Evolutionary conservation across 2,888 invertebrate genomes (phyloP), one percentile per base, ranked within the genome.

Genomic region (Sympetrum striolatum): DNA sequence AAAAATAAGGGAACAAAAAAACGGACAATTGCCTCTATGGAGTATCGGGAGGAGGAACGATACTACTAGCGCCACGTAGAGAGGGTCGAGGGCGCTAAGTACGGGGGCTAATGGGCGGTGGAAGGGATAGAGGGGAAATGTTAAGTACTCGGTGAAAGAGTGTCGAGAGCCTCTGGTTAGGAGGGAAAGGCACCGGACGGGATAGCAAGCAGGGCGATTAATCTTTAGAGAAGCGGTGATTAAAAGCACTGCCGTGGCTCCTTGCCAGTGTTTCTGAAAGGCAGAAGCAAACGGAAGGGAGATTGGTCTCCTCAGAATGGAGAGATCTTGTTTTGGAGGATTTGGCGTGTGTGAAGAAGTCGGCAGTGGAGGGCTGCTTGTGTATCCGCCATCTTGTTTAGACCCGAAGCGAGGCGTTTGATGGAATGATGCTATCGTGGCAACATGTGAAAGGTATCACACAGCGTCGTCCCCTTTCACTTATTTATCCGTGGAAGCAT

Each of bases 241-340:
- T 86, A 64, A 86, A 86, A 86, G 86, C 86, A 86, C 86, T 37
- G 86, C 60, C 86, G 37, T 86, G 86, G 86, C 86, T 86, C 86
- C 64, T 86, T 60, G 86, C 86, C 86, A 86, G 86, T 86, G 86
- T 86, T 86, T 86, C 86, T 53, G 58, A 53, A 53, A 58, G 22
- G 82, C 8, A 35, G 15, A 53, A 48, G n/a, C 48, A 48, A 25
- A 35, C 31, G 39, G 39, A 6, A 39, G 81, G 58, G 60, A 86
- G 60, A 86, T 86, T 60, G 60, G 60, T 10, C 58, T 48, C 53
- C 58, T 35, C 35, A 10, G 80, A 31, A 80, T 80, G 35, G 12
- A 60, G 73, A n/a, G 73, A 73, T 10, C 73, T n/a, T 73, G 73
- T 73, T 73, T 73, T n/a, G 73, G n/a, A 73, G 73, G 73, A 6